These are phyloP conservation scores for Semotilus atromaculatus DNA, from an alignment of 2,797 vertebrate genomes.

Conservation along the genomic window DNA sequence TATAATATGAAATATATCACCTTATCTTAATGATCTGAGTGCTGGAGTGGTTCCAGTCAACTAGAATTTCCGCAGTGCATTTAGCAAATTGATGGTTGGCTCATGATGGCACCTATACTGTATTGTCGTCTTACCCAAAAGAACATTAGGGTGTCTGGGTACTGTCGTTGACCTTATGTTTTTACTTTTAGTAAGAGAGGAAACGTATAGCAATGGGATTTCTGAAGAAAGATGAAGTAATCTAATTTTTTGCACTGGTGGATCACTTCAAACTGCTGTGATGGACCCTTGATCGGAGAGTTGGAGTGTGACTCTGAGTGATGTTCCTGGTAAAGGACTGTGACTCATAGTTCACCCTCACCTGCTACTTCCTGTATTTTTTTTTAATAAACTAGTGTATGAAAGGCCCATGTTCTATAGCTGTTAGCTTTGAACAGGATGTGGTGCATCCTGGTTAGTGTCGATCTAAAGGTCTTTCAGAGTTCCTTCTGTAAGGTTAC, in stretches of 20 bases:
- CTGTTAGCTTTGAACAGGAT: not conserved
- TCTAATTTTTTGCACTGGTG: constrained; percentile 47
- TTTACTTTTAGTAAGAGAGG: no score
- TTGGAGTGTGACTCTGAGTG: not conserved
- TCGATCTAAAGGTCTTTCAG: not conserved
- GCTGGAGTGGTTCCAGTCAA: not conserved
- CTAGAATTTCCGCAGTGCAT: not conserved
- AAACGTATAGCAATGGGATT: no score
- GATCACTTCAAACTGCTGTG: constrained; percentile 44
- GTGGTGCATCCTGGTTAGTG: not conserved
- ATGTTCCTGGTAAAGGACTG: not conserved
- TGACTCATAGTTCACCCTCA: constrained; percentile 30
- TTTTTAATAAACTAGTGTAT: not conserved
- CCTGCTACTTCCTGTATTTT: not conserved
- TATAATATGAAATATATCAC: not conserved
- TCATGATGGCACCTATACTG: not conserved
- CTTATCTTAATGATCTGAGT: not conserved
- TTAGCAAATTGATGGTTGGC: not conserved
- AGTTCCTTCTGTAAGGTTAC: not conserved
- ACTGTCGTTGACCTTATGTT: not conserved
- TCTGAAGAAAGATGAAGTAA: constrained; percentile 37
- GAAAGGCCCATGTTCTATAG: not conserved
- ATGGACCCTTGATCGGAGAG: constrained; percentile 16
- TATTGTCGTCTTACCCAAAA: not conserved
- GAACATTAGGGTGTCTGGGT: not conserved